Conservation (phyloP, 1,140 invertebrate species). For the Hetaerina americana region DNA sequence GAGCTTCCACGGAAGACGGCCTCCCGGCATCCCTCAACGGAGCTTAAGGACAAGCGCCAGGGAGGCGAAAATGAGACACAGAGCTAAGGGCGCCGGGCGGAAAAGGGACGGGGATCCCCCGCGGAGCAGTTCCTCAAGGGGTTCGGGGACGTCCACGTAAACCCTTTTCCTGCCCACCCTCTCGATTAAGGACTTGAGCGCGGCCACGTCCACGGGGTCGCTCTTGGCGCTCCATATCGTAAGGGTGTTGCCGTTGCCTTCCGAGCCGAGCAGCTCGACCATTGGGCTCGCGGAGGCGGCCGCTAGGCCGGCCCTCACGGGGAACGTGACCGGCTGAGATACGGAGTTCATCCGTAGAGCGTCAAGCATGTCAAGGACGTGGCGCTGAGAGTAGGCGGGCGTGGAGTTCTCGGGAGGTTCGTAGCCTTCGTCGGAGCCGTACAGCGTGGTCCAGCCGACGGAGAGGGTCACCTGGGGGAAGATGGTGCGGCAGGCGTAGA, state of each 20-base stretch:
- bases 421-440: slow-evolving; percentile 22
- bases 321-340: slow-evolving; percentile 61
- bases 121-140: slow-evolving; percentile 38
- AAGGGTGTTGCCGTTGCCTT: slow-evolving; percentile 33
- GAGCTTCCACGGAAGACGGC: too few species aligned
- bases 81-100: too few species aligned
- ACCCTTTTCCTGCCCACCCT: slow-evolving; percentile 44
- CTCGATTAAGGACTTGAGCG: slow-evolving; percentile 43
- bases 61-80: too few species aligned
- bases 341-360: slow-evolving; percentile 39
- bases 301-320: slow-evolving; percentile 59
- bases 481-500: slow-evolving; percentile 28
- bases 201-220: slow-evolving; percentile 44
- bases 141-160: slow-evolving; percentile 53
- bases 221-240: slow-evolving; percentile 53
- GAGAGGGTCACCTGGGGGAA: slow-evolving; percentile 59
- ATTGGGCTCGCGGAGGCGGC: slow-evolving; percentile 44
- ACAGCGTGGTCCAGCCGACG: slow-evolving; percentile 75
- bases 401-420: neutral
- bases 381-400: slow-evolving; percentile 42
- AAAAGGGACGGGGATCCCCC: too few species aligned
- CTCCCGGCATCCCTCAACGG: too few species aligned
- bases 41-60: too few species aligned
- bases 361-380: slow-evolving; percentile 60
- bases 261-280: slow-evolving; percentile 34